phyloP scores from a whole-genome alignment of 1,140 invertebrate genomes.

The Cydia fagiglandana region DNA sequence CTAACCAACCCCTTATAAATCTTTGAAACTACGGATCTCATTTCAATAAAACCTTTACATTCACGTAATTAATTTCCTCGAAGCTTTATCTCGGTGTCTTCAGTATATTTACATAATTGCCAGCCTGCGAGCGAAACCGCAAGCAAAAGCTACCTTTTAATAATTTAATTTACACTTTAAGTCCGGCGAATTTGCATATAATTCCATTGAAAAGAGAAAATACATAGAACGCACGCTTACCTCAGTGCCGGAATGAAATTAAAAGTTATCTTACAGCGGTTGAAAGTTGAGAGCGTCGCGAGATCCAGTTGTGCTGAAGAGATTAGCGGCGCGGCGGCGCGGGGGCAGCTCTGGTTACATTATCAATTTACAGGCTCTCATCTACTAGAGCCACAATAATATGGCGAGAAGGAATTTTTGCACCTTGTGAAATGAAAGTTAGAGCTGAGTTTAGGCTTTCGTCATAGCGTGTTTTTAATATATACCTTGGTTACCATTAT shows the following conservation, averaged over 20 bases:
- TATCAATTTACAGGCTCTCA: constrained; percentile 52
- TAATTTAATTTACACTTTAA: constrained; percentile 31
- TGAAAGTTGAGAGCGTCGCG: constrained; percentile 40
- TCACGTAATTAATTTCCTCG: constrained; percentile 29
- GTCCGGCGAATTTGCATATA: constrained; percentile 37
- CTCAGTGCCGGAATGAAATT: constrained; percentile 49
- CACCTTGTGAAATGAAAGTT: neutral
- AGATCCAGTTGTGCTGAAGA: constrained; percentile 39
- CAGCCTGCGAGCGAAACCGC: constrained; percentile 24
- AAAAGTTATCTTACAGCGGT: constrained; percentile 44
- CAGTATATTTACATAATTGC: constrained; percentile 29
- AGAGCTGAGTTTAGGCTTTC: too few relatives aligned
- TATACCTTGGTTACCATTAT: too few relatives aligned
- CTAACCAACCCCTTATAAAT: constrained; percentile 20
- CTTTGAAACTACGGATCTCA: constrained; percentile 30
- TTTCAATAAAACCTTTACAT: constrained; percentile 31
- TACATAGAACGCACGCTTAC: constrained; percentile 41
- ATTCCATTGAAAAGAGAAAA: constrained; percentile 45
- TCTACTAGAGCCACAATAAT: constrained; percentile 18
- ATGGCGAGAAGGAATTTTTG: neutral
- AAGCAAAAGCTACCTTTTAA: constrained; percentile 31
- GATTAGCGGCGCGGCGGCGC: constrained; percentile 40
- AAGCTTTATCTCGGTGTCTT: constrained; percentile 30
- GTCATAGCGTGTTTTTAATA: too few relatives aligned
- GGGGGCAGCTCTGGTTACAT: constrained; percentile 45